Evolutionary conservation across 2,797 vertebrate species (phyloP), one percentile per base, ranked within the genome.

Genomic region (Synaphobranchus kaupii): DNA sequence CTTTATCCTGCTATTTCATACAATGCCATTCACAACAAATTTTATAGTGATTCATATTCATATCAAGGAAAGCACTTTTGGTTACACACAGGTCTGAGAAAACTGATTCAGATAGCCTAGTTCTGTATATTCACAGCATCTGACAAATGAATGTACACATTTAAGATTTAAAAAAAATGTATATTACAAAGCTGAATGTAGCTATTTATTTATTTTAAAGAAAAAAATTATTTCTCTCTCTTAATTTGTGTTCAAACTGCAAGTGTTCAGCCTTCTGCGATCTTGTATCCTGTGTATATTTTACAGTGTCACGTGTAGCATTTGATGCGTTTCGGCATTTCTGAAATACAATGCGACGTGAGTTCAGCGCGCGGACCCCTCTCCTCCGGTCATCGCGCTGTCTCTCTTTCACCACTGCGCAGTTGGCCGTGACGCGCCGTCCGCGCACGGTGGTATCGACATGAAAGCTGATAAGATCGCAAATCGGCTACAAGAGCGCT

Each of bases 1-100:
- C 93, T 92, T 90, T 89, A 85, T 90, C 90, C 89, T 89, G 91
- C 93, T 84, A 88, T 94, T 93, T 86, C 93, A 94, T 90, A 22
- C 15, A 25, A 0, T 9, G 15, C 44, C 44, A 10, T 80, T 48
- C 44, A 4, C 44, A 25, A 44, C 39, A 17, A 80, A 20, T 17
- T 47, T 80, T 22, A 47, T 34, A 76, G 13, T 20, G 31, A 76
- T 76, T 39, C 34, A 56, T 56, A 56, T 56, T 56, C 54, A 56
- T 56, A 1, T 56, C 54, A 56, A 56, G 54, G 8, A 56, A 56
- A 56, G 39, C 39, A 52, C 12, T 17, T 56, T 13, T 56, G 54
- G 54, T 15, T 56, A 56, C 54, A 56, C 13, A 52, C 5, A 39
- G 1, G 3, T 39, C 39, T 39, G 39, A 39, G 39, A 39, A 39